Base-by-base conservation (phyloP, 1,140 invertebrate genomes). In the Drosophila triauraria region DNA sequence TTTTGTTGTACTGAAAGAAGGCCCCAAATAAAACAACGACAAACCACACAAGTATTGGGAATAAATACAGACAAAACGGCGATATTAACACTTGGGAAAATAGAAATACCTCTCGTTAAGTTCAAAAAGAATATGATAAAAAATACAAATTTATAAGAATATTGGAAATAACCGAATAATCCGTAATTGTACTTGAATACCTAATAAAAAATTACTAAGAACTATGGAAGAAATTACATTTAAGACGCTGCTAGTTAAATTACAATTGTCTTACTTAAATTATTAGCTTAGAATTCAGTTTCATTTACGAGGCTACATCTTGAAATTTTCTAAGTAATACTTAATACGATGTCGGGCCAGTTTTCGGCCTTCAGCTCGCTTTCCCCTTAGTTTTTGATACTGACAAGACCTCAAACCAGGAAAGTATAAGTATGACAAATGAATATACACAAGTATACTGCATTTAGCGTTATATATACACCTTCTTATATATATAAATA, bases 71-170 rank as follows among this genome's bases (percentile, higher is more conserved):
- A 68, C 30, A 75, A 79, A 79, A 75, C 44, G 70, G 77, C 79
- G 78, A 91, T 83, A 90, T 82, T 88, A 81, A 88, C 61, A 91
- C 87, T 90, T 92, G 87, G 80, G 85, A 92, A 93, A 91, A 93
- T 93, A 93, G 78, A 93, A 93, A 93, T 93, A 93, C 92, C 92
- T 93, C 92, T 93, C 79, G 85, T 93, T 93, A 91, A 93, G 92
- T 93, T 93, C 92, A 93, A 93, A 91, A 71, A 46, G 20, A 78
- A 69, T 90, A 91, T 82, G 70, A 88, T 75, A 77, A 64, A 80
- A 68, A 83, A 65, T 80, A 74, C 35, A 78, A 75, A 70, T 76
- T 68, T 76, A 82, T 82, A 70, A 75, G 67, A 70, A 69, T 59
- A 67, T 60, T 53, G 48, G 54, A 23, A 35, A 35, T 80, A 80